Percentiles rank a stretch among this genome's conserved stretches.
phyloP scores from a whole-genome alignment of 2,888 invertebrate species.

The Cryptocephalus primarius region DNA sequence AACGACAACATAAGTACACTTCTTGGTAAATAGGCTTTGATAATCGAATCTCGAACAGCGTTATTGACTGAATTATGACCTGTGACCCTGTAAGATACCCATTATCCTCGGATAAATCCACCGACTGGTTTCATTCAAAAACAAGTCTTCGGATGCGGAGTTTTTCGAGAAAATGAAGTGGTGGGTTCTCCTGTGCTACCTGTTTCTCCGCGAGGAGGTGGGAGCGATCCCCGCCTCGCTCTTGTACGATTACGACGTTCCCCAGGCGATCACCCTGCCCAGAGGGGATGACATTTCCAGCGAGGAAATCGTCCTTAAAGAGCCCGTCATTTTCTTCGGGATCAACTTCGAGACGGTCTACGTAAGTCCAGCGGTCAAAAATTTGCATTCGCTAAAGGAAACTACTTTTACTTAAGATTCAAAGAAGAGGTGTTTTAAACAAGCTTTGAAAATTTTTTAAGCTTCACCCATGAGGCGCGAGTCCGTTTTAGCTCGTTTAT shows the following conservation, averaged over 20 bases:
- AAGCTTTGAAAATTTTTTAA: no score
- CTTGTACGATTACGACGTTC: conserved; percentile 49
- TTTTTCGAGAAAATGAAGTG: conserved; percentile 7
- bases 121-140: conserved; percentile 2
- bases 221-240: conserved; percentile 40
- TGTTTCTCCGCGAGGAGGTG: conserved; percentile 12
- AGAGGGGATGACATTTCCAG: conserved; percentile 52
- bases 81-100: conserved; percentile 10
- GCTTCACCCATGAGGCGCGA: no score
- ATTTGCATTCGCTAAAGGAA: no score
- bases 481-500: no score
- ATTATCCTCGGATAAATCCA: conserved; percentile 8
- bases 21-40: no score
- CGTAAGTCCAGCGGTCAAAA: conserved; percentile 53
- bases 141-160: conserved; percentile 1
- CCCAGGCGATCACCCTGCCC: conserved; percentile 44
- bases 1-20: no score
- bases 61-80: conserved; percentile 5
- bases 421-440: no score
- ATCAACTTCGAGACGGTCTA: conserved; percentile 63
- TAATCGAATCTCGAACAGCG: no score
- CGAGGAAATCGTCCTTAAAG: conserved; percentile 51
- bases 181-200: conserved; percentile 9
- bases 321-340: conserved; percentile 72
- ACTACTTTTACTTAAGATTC: no score